Evolutionary conservation across 2,113 vertebrate genomes (phyloP), one percentile per base, ranked within the genome.

Genomic region (Aegotheles bennettii): DNA sequence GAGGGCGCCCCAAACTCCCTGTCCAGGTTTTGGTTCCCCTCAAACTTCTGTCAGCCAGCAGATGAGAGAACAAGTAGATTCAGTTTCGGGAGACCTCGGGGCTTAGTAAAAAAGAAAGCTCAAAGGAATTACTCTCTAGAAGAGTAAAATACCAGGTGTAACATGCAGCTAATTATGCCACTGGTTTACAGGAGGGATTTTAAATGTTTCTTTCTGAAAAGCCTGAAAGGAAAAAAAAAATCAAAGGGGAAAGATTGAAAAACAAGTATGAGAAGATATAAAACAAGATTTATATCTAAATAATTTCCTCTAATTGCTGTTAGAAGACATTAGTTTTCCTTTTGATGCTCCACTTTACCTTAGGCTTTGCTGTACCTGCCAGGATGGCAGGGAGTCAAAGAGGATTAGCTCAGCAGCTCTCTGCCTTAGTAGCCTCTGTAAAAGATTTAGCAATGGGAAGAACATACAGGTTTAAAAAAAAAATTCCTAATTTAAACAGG

Each of bases 241-340:
- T 98, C 98, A 98, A 98, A 98, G 98, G 97, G 93, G 29, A 90
- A 97, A 96, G 96, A 97, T 97, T 98, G 98, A 97, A 98, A 98
- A 98, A 98, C 97, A 98, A 97, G 98, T 97, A 96, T 96, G 96
- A 96, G 97, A 98, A 98, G 98, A 98, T 98, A 98, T 96, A 97
- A 97, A 98, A 98, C 97, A 98, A 98, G 98, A 98, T 98, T 98
- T 97, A 98, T 98, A 98, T 98, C 97, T 96, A 95, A 97, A 97
- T 98, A 98, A 98, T 98, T 98, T 98, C 98, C 97, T 98, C 97
- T 98, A 98, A 98, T 98, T 98, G 98, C 98, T 98, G 96, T 97
- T 98, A 98, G 97, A 97, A 98, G 97, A 98, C 98, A 97, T 97
- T 98, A 95, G 98, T 98, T 98, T 98, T 98, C 96, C 97, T 97